phyloP scores from a whole-genome alignment of 1,140 invertebrate genomes.

The Araneus ventricosus region DNA sequence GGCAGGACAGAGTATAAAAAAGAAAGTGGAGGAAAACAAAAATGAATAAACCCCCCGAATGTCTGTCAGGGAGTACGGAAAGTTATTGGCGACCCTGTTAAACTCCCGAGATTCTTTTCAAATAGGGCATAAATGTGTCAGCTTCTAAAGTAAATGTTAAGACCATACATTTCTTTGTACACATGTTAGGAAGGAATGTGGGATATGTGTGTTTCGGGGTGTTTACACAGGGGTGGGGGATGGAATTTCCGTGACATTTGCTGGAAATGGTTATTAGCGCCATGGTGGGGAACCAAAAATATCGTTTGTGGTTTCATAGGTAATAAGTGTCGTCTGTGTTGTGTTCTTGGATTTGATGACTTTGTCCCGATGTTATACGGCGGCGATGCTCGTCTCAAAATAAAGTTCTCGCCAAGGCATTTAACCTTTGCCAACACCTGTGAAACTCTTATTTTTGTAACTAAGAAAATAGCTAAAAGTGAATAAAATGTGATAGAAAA shows the following conservation, averaged over 20 bases:
- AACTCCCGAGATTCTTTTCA: slow-evolving; percentile 47
- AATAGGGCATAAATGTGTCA: slow-evolving; percentile 71
- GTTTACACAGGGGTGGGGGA: neutral
- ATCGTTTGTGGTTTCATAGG: neutral
- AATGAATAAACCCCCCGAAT: neutral
- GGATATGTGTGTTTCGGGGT: slow-evolving; percentile 1
- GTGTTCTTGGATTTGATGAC: neutral
- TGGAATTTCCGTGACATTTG: neutral
- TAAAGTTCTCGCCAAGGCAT: no score
- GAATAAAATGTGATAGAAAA: no score
- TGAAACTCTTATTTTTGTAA: no score
- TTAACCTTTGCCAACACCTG: no score
- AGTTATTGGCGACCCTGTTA: slow-evolving; percentile 64
- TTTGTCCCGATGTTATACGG: neutral
- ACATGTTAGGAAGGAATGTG: slow-evolving; percentile 39
- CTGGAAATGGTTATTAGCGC: slow-evolving; percentile 18
- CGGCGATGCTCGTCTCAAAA: no score
- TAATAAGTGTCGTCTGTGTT: slow-evolving; percentile 5
- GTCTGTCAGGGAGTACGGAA: slow-evolving; percentile 36
- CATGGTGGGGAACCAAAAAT: neutral
- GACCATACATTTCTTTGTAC: slow-evolving; percentile 29
- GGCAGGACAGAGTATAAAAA: neutral
- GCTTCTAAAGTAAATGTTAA: slow-evolving; percentile 14
- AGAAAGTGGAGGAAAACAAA: slow-evolving; percentile 43
- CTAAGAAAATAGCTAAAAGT: no score